These are phyloP conservation scores for Pseudochirops cupreus DNA, from an alignment of 2,797 vertebrate genomes.

Conservation along the genomic window DNA sequence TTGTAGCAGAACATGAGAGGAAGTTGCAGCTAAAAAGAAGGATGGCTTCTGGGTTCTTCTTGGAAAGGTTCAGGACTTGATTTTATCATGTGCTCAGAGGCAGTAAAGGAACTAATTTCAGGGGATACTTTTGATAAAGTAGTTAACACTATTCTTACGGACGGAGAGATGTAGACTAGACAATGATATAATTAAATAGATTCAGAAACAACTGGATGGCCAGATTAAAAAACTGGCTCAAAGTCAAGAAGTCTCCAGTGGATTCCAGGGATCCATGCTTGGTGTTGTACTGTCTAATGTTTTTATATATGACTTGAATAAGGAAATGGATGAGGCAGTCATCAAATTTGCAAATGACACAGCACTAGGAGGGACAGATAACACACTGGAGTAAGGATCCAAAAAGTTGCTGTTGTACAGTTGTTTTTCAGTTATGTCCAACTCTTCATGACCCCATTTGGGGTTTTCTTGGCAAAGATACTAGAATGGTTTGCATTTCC, in stretches of 20 bases:
- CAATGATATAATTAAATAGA: not conserved
- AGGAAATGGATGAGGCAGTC: not conserved
- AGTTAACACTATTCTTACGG: not conserved
- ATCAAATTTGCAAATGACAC: not conserved
- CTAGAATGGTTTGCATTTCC: not conserved
- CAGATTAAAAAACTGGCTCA: not conserved
- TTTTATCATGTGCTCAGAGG: not conserved
- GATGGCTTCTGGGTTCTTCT: not conserved
- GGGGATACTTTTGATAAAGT: not conserved
- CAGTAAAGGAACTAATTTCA: not conserved
- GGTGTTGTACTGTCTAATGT: not conserved
- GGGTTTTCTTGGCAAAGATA: not conserved
- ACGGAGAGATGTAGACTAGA: not conserved
- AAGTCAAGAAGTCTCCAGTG: not conserved
- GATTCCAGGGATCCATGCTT: not conserved
- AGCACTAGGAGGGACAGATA: not conserved
- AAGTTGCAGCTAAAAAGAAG: not conserved
- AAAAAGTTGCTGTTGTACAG: not conserved
- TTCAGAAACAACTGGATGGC: not conserved
- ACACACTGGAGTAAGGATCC: not conserved
- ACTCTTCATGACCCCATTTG: not conserved
- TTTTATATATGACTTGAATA: not conserved
- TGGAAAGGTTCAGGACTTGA: not conserved
- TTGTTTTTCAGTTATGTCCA: not conserved
- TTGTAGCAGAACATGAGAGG: not conserved